Conservation (phyloP, 1,140 invertebrate genomes). For the Meloidogyne floridensis region DNA sequence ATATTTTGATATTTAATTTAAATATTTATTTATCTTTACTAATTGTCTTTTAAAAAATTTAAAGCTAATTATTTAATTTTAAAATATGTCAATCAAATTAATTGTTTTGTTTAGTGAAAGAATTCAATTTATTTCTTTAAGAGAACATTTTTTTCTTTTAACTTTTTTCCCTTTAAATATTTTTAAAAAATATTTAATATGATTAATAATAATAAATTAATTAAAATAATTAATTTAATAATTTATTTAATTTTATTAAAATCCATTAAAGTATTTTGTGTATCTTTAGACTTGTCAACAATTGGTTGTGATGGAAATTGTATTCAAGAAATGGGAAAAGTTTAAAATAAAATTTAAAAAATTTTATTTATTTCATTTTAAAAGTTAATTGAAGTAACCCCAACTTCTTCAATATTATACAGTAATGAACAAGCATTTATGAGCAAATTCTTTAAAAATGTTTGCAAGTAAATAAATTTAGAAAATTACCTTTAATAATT, state of each 20-base stretch:
- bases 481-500: not conserved
- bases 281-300: not conserved
- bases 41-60: not conserved
- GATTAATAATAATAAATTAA: not conserved
- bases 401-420: slow-evolving; percentile 16
- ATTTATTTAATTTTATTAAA: not conserved
- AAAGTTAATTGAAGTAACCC: slow-evolving; percentile 27
- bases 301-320: slow-evolving; percentile 33
- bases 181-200: not conserved
- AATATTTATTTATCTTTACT: not conserved
- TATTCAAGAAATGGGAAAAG: slow-evolving; percentile 30
- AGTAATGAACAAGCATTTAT: slow-evolving; percentile 20
- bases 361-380: not conserved
- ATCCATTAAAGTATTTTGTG: not conserved
- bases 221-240: not conserved
- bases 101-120: not conserved
- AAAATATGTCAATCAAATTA: slow-evolving; percentile 10
- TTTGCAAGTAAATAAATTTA: slow-evolving; percentile 18
- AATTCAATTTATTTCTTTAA: no score
- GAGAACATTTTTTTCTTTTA: no score
- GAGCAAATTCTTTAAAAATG: slow-evolving; percentile 18
- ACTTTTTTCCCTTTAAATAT: not conserved
- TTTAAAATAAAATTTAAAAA: not conserved
- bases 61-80: not conserved
- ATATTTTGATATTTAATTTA: no score